Percentiles rank a stretch among this genome's conserved stretches.
These are phyloP conservation scores for Apis cerana DNA, from an alignment of 1,140 invertebrate genomes.

Conservation along the genomic window DNA sequence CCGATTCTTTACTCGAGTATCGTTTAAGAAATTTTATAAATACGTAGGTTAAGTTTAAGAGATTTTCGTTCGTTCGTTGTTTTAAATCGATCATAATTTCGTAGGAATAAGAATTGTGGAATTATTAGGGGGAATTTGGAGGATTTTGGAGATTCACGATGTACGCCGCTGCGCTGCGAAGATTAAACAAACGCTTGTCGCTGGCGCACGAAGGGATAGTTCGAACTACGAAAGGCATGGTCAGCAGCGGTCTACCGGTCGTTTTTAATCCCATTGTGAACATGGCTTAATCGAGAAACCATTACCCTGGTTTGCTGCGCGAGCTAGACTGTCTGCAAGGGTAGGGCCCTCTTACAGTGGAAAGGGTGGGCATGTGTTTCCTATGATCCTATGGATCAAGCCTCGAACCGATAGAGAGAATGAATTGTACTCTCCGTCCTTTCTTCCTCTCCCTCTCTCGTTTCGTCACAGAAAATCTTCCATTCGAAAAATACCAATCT, in stretches of 20 bases:
- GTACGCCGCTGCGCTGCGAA: constrained; percentile 21
- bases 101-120: not conserved
- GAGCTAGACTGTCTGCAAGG: constrained; percentile 69
- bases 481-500: not conserved
- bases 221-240: constrained; percentile 74
- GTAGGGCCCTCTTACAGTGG: constrained; percentile 60
- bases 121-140: not conserved
- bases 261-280: constrained; percentile 80
- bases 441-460: constrained; percentile 21
- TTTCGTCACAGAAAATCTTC: not conserved
- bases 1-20: not conserved
- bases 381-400: constrained; percentile 60
- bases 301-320: constrained; percentile 75
- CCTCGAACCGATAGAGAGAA: constrained; percentile 57
- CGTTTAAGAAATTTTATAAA: no score
- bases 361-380: constrained; percentile 60
- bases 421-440: constrained; percentile 54
- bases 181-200: constrained; percentile 57
- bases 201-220: constrained; percentile 65
- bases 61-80: no score
- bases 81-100: not conserved
- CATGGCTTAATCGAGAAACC: constrained; percentile 77
- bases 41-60: no score
- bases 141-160: not conserved
- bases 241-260: constrained; percentile 79